Conservation (phyloP, 2,888 invertebrate genomes). For the Hymenopus coronatus region DNA sequence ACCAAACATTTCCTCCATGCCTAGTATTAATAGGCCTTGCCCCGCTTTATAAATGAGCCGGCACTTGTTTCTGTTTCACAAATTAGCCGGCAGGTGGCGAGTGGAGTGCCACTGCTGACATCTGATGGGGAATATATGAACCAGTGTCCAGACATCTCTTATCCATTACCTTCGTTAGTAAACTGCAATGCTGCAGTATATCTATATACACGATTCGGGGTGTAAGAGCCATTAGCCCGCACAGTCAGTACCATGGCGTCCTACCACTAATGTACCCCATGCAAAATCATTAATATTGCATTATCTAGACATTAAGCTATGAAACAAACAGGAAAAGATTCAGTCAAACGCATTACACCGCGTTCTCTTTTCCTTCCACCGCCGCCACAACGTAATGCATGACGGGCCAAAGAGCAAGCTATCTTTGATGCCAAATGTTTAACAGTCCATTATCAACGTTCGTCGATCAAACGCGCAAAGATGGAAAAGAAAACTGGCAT, state of each 20-base stretch:
- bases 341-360: neutral
- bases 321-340: conserved; percentile 22
- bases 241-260: neutral
- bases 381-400: neutral
- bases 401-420: neutral
- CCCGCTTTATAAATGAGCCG: conserved; percentile 26
- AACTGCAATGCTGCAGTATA: conserved; percentile 8
- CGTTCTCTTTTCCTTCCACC: neutral
- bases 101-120: conserved; percentile 17
- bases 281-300: conserved; percentile 31
- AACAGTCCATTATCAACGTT: neutral
- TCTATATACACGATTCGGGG: neutral
- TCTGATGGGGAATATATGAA: conserved; percentile 29
- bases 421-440: neutral
- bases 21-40: neutral
- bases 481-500: too few relatives aligned
- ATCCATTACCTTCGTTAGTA: conserved; percentile 30
- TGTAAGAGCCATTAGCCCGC: conserved; percentile 2
- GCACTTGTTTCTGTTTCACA: conserved; percentile 32
- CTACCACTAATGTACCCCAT: conserved; percentile 22
- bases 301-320: conserved; percentile 28
- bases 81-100: conserved; percentile 20
- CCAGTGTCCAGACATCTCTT: conserved; percentile 32
- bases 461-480: neutral
- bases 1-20: neutral